Percentiles rank a stretch among this genome's conserved stretches.
Evolutionary conservation across 1,140 invertebrate species (phyloP).

Genomic region (Penaeus indicus): DNA sequence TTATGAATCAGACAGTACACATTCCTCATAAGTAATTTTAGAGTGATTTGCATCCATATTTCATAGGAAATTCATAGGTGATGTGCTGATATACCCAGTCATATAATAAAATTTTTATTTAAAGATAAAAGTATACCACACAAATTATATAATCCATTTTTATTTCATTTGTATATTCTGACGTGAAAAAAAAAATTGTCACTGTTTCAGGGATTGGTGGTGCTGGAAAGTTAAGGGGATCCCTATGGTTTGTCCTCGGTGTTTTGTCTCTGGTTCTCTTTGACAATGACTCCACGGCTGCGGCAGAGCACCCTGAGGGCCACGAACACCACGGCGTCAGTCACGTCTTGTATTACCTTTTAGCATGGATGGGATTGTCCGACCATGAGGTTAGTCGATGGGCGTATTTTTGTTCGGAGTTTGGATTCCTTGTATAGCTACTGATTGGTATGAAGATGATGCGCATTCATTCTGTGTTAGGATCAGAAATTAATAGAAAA

Average conservation of each 20-base stretch:
- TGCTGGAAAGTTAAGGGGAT: conserved; percentile 70
- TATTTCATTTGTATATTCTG: not conserved
- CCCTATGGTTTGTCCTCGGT: conserved; percentile 71
- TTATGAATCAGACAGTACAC: no score
- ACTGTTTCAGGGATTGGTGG: conserved; percentile 53
- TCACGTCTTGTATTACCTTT: conserved; percentile 71
- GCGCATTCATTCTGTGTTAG: no score
- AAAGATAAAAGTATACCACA: not conserved
- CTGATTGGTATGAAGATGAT: not conserved
- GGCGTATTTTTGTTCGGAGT: conserved; percentile 7
- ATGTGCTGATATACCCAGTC: no score
- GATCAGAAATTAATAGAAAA: no score
- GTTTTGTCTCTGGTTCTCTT: conserved; percentile 71
- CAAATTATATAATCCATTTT: not conserved
- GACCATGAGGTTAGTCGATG: conserved; percentile 70
- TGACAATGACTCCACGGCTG: conserved; percentile 71
- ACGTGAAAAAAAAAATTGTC: not conserved
- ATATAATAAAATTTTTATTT: not conserved
- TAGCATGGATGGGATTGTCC: conserved; percentile 70
- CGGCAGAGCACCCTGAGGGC: conserved; percentile 62
- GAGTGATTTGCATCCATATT: no score
- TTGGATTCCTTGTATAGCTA: not conserved
- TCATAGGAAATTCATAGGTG: no score
- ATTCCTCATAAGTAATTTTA: no score
- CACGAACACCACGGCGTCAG: conserved; percentile 70